A percentile compares a stretch with the other conserved stretches of the same genome.
Evolutionary conservation across 2,113 vertebrate species (phyloP).

Genomic region (Psephotus haematonotus): DNA sequence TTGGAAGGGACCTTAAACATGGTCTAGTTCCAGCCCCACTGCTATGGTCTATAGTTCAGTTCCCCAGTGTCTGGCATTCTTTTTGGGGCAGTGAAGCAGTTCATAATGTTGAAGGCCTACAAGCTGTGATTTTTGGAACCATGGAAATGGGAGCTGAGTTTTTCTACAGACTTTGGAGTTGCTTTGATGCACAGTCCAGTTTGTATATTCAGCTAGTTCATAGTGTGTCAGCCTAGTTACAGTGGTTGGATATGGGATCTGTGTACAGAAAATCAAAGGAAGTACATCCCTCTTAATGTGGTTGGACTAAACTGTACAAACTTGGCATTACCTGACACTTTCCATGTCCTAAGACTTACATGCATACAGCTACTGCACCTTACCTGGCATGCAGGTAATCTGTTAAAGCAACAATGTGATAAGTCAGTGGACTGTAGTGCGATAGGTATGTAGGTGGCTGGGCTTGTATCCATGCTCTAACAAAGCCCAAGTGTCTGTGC

Average conservation of each 20-base stretch:
- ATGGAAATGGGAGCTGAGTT: background rate
- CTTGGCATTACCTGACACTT: background rate
- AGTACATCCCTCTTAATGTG: background rate
- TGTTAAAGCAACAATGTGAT: background rate
- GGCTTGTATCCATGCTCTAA: background rate
- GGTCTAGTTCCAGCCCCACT: background rate
- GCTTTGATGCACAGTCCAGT: background rate
- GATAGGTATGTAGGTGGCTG: background rate
- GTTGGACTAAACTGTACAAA: background rate
- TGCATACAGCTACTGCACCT: background rate
- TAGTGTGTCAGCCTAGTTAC: background rate
- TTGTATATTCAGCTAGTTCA: background rate
- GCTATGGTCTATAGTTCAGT: background rate
- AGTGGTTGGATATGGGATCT: background rate
- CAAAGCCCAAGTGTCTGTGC: background rate
- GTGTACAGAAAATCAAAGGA: background rate
- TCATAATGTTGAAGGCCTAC: background rate
- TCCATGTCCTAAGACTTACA: accelerated
- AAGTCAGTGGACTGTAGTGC: background rate
- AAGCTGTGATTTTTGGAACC: background rate
- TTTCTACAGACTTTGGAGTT: background rate
- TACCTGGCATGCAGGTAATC: background rate
- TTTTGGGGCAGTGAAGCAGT: background rate
- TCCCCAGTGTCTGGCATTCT: background rate
- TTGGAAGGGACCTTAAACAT: background rate